These are phyloP conservation scores for Microplitis demolitor DNA, from an alignment of 1,140 invertebrate genomes.

Conservation along the genomic window DNA sequence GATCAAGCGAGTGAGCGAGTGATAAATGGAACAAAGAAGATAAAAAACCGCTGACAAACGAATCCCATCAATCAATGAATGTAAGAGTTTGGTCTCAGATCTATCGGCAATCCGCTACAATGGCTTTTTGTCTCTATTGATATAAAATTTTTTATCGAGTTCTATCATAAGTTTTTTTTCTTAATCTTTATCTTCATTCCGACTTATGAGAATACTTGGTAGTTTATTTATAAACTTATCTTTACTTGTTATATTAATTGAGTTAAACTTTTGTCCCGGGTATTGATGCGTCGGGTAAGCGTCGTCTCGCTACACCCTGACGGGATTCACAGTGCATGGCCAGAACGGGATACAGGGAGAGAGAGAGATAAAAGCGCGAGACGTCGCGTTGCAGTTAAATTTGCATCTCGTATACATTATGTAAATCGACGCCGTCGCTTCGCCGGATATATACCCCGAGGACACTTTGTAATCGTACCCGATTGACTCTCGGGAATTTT, in stretches of 20 bases:
- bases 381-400: constrained; percentile 34
- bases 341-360: not conserved
- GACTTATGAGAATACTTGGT: too few species aligned
- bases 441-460: constrained; percentile 1
- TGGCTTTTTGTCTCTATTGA: too few species aligned
- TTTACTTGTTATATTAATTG: too few species aligned
- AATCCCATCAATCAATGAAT: not conserved
- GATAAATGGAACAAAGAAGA: not conserved
- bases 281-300: too few species aligned
- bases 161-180: too few species aligned
- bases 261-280: too few species aligned
- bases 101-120: not conserved
- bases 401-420: constrained; percentile 44
- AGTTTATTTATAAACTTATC: not conserved
- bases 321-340: not conserved
- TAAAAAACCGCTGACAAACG: constrained; percentile 4
- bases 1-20: not conserved
- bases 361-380: not conserved
- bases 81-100: not conserved
- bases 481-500: constrained; percentile 18
- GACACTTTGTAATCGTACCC: constrained; percentile 18
- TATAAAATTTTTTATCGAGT: too few species aligned
- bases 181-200: too few species aligned
- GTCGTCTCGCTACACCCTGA: too few species aligned
- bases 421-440: constrained; percentile 30